A percentile compares a stretch with the other conserved stretches of the same genome.
phyloP scores from a whole-genome alignment of 2,113 vertebrate genomes.

The Pavo muticus region DNA sequence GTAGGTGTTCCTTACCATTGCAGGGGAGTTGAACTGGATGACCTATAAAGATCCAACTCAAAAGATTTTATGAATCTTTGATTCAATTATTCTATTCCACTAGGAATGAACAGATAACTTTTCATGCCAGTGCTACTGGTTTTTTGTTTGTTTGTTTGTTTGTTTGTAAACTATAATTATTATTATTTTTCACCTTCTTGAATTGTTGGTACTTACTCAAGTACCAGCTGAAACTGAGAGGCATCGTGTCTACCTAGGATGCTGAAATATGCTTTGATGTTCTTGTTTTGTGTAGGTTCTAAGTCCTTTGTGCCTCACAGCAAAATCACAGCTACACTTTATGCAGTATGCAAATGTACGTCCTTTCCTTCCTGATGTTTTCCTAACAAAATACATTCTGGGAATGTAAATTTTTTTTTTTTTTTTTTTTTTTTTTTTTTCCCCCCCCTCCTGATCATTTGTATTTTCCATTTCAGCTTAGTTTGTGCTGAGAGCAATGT shows the following conservation, averaged over 20 bases:
- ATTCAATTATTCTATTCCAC: not conserved
- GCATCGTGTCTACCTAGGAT: not conserved
- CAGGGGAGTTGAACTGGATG: no score
- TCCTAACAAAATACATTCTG: not conserved
- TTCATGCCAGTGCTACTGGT: not conserved
- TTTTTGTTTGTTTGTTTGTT: no score
- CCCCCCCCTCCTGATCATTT: not conserved
- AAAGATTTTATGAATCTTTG: no score
- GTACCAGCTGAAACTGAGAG: not conserved
- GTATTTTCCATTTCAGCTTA: not conserved
- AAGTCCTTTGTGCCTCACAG: slow-evolving; percentile 10
- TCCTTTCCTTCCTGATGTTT: not conserved
- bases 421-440: no score
- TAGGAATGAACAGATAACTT: not conserved
- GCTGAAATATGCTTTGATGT: slow-evolving; percentile 20
- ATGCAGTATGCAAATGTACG: not conserved
- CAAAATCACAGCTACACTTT: not conserved
- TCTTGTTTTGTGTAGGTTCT: not conserved
- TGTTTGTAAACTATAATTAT: not conserved
- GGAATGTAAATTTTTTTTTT: not conserved
- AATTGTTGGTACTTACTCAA: not conserved
- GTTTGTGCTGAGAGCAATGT: rapidly evolving
- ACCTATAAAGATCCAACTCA: no score
- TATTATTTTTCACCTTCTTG: not conserved
- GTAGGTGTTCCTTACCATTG: no score